Evolutionary conservation across 2,888 invertebrate species (phyloP), one percentile per base, ranked within the genome.

Genomic region (Phorcus lineatus): DNA sequence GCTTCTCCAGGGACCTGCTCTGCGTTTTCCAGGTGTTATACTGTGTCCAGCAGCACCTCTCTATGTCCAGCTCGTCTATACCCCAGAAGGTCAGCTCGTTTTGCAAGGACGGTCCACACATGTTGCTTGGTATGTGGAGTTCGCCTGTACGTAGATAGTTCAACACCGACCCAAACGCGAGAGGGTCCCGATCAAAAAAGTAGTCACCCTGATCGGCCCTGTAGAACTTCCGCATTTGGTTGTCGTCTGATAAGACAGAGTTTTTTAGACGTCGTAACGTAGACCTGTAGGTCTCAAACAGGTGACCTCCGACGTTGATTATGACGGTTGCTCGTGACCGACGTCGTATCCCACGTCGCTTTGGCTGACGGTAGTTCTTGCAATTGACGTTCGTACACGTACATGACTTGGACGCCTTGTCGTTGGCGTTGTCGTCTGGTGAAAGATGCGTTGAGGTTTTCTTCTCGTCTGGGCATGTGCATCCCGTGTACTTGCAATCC

Each of bases 71-170:
- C 83, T 92, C 91, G 17, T 91, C 90, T 16, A 92, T 88, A 9
- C 91, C 91, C 92, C 92, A 92, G 81, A 90, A 91, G 76, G 90
- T 86, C 74, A 92, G 88, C 82, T 92, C 92, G 28, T 87, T 85
- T 86, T 90, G 88, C 6, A 91, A 83, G 1, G 90, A 88, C 11
- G 91, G 91, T 7, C 91, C 91, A 82, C 91, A 91, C 80, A 91
- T 84, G 74, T 89, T 88, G 9, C 90, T 90, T 0, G 91, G 91
- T 40, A 91, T 84, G 81, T 91, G 91, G 28, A 91, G 87, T 81
- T 91, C 91, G 7, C 91, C 91, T 17, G 91, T 91, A 75, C 91
- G 82, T 36, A 91, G 82, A 80, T 90, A 91, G 82, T 91, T 91
- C 57, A 91, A 84, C 57, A 91, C 88, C 7, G 89, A 88, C 52